Evolutionary conservation across 2,113 vertebrate genomes (phyloP).

Genomic region (Rhombomys opimus): DNA sequence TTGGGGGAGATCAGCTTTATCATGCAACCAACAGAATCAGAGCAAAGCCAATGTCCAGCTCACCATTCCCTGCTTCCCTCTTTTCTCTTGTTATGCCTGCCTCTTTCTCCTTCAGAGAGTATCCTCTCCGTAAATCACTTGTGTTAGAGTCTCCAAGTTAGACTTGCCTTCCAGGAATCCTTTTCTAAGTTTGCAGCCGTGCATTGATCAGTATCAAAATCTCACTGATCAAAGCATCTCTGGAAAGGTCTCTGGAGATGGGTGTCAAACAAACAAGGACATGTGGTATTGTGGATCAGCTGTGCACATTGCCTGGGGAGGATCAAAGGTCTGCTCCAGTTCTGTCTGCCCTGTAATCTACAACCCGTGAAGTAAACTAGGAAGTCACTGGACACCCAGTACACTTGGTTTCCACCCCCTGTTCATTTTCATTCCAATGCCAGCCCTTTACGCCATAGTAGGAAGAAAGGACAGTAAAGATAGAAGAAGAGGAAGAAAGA

Average conservation of each 20-base stretch:
- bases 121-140: rapidly evolving
- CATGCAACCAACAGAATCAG: background rate
- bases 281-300: background rate
- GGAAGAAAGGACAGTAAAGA: background rate
- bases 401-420: too few species aligned
- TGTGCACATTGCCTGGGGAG: rapidly evolving
- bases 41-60: background rate
- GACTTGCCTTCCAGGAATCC: background rate
- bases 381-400: background rate
- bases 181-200: background rate
- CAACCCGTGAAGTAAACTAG: background rate
- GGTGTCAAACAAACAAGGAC: background rate
- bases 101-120: background rate
- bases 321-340: background rate
- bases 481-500: background rate
- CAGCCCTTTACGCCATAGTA: background rate
- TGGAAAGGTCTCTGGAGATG: rapidly evolving
- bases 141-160: background rate
- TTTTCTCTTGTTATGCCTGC: background rate
- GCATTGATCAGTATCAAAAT: too few species aligned
- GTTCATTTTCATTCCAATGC: background rate
- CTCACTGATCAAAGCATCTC: background rate
- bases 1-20: background rate
- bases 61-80: background rate
- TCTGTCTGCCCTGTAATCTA: background rate